phyloP scores from a whole-genome alignment of 2,113 vertebrate species.

The Phaethornis superciliosus region DNA sequence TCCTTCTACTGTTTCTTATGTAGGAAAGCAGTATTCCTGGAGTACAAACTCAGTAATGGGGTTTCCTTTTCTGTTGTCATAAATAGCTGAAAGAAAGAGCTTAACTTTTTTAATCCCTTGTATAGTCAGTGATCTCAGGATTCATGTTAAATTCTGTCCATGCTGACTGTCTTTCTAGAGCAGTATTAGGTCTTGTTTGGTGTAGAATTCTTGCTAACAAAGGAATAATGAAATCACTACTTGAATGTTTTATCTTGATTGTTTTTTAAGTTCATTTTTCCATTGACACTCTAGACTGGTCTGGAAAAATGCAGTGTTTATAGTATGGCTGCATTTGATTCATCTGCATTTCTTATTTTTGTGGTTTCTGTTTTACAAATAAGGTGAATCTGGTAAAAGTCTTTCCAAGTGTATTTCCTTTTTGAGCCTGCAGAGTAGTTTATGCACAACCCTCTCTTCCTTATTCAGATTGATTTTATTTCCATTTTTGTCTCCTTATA shows the following conservation, averaged over 20 bases:
- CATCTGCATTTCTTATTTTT: slow-evolving; percentile 9
- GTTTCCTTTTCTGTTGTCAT: neutral
- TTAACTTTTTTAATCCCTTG: neutral
- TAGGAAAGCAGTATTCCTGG: neutral
- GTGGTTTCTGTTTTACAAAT: slow-evolving; percentile 19
- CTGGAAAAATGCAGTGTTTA: neutral
- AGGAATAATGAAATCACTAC: neutral
- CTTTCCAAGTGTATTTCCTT: slow-evolving; percentile 39
- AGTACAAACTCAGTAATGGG: neutral
- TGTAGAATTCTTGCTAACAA: neutral
- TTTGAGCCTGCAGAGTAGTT: neutral
- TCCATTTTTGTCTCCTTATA: neutral
- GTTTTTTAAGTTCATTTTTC: neutral
- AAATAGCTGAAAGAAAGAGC: neutral
- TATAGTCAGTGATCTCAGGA: neutral
- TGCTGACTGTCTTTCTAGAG: neutral
- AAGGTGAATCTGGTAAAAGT: neutral
- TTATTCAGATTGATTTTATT: neutral
- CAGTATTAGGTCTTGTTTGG: neutral
- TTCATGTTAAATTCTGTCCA: neutral
- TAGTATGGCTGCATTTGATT: neutral
- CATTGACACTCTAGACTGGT: neutral
- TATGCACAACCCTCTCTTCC: neutral
- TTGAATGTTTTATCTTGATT: slow-evolving; percentile 1
- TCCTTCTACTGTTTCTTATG: neutral